Evolutionary conservation across 2,888 invertebrate genomes (phyloP).

Genomic region (Hydroisotoma schaefferi): DNA sequence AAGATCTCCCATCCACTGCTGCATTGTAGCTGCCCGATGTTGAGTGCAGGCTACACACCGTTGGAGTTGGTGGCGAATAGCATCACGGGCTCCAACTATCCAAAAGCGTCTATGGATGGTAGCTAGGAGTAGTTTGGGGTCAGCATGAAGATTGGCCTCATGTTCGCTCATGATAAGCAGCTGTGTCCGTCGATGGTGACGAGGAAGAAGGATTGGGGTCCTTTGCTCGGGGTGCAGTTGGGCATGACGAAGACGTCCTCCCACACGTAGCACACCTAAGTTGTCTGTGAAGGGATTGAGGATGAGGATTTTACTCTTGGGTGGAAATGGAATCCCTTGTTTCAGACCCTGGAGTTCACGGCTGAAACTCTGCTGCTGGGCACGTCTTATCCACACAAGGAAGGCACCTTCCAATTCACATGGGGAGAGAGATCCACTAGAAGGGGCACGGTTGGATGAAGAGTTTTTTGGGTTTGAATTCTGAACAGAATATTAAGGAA

Average conservation of each 20-base stretch:
- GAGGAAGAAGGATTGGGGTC: conserved; percentile 38
- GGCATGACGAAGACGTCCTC: conserved; percentile 31
- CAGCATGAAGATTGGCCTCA: conserved; percentile 29
- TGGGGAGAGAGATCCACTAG: not conserved
- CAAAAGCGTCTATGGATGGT: conserved; percentile 20
- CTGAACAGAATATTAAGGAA: not conserved
- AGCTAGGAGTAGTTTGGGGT: conserved; percentile 16
- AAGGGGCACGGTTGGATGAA: not conserved
- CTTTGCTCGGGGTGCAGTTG: conserved; percentile 20
- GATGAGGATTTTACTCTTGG: conserved; percentile 1
- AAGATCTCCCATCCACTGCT: conserved; percentile 49
- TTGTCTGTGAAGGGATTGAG: conserved; percentile 38
- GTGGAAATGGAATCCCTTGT: not conserved
- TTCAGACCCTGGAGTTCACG: conserved; percentile 1
- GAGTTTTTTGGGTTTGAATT: not conserved
- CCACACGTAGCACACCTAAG: conserved; percentile 31
- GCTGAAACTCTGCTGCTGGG: conserved; percentile 2
- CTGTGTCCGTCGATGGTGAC: conserved; percentile 20
- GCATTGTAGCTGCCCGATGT: conserved; percentile 11
- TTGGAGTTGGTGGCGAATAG: conserved; percentile 12
- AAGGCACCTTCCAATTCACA: conserved; percentile 1
- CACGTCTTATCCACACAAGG: not conserved
- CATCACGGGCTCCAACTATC: conserved; percentile 22
- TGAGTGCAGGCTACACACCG: conserved; percentile 37
- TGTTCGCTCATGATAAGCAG: conserved; percentile 30